A percentile compares a stretch with the other conserved stretches of the same genome.
phyloP scores from a whole-genome alignment of 1,140 invertebrate species.

The Listronotus bonariensis region DNA sequence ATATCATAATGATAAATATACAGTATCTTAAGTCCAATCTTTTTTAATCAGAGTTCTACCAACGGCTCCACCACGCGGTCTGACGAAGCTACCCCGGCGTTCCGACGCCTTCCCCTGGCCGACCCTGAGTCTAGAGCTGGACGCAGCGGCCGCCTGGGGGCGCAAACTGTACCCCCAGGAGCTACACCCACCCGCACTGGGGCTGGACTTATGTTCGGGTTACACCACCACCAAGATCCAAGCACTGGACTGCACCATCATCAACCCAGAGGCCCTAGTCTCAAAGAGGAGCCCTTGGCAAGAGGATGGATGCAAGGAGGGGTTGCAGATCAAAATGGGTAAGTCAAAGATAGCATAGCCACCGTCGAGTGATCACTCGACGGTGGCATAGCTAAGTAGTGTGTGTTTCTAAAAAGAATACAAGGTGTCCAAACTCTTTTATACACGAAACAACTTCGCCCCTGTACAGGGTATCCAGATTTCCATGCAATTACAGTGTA shows the following conservation, averaged over 20 bases:
- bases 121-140: conserved; percentile 73
- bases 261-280: conserved; percentile 74
- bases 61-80: conserved; percentile 68
- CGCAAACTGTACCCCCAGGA: conserved; percentile 62
- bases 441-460: too few relatives aligned
- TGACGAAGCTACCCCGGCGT: conserved; percentile 68
- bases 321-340: conserved; percentile 83
- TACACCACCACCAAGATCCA: conserved; percentile 69
- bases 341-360: too few relatives aligned
- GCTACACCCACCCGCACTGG: conserved; percentile 39
- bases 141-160: conserved; percentile 65
- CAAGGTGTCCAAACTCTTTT: too few relatives aligned
- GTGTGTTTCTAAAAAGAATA: too few relatives aligned
- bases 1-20: too few relatives aligned
- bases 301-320: conserved; percentile 86
- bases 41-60: conserved; percentile 16
- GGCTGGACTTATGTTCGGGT: conserved; percentile 73
- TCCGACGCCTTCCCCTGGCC: too few relatives aligned
- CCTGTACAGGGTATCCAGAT: too few relatives aligned
- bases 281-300: conserved; percentile 80
- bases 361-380: too few relatives aligned
- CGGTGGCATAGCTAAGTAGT: too few relatives aligned
- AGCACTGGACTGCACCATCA: conserved; percentile 66
- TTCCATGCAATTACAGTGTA: too few relatives aligned
- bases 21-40: too few relatives aligned